Conservation (phyloP, 1,140 invertebrate genomes). For the Aphelenchoides avenae region DNA sequence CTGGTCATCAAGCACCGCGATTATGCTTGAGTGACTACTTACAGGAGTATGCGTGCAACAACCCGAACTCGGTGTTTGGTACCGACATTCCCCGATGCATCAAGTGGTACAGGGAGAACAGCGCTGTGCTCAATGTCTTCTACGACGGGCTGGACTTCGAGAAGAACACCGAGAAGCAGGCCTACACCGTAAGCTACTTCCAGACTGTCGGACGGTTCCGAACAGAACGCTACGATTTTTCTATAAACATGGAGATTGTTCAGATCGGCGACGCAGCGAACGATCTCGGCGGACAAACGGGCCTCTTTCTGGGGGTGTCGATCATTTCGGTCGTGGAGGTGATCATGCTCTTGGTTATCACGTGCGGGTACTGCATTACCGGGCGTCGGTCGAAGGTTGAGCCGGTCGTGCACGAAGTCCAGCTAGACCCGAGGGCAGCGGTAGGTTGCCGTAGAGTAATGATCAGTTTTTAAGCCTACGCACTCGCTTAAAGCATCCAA, state of each 20-base stretch:
- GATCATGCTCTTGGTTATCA: slow-evolving; percentile 17
- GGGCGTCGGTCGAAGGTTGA: too few species aligned
- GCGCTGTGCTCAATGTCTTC: slow-evolving; percentile 16
- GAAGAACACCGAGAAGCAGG: slow-evolving; percentile 1
- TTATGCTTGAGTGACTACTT: too few species aligned
- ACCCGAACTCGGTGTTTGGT: slow-evolving; percentile 19
- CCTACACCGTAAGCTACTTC: slow-evolving; percentile 29
- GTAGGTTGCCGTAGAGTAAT: slow-evolving; percentile 20
- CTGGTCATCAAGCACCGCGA: too few species aligned
- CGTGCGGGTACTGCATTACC: slow-evolving; percentile 24
- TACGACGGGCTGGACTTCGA: slow-evolving; percentile 21
- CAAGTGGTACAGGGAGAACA: slow-evolving; percentile 20
- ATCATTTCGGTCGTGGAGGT: slow-evolving; percentile 21
- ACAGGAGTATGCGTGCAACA: slow-evolving; percentile 19
- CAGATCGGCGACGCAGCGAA: slow-evolving; percentile 16
- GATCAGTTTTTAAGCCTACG: slow-evolving; percentile 14
- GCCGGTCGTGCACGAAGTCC: too few species aligned
- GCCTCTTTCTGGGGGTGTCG: slow-evolving; percentile 12
- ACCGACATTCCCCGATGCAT: slow-evolving; percentile 10
- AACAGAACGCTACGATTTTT: too few species aligned
- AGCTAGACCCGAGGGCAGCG: slow-evolving; percentile 20
- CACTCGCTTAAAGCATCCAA: too few species aligned
- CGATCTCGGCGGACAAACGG: slow-evolving; percentile 30
- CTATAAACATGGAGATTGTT: too few species aligned
- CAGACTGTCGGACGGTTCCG: too few species aligned